A percentile compares a stretch with the other conserved stretches of the same genome.
These are phyloP conservation scores for Acropora tenuis DNA, from an alignment of 64 coral and sea anemone genomes.

Conservation along the genomic window DNA sequence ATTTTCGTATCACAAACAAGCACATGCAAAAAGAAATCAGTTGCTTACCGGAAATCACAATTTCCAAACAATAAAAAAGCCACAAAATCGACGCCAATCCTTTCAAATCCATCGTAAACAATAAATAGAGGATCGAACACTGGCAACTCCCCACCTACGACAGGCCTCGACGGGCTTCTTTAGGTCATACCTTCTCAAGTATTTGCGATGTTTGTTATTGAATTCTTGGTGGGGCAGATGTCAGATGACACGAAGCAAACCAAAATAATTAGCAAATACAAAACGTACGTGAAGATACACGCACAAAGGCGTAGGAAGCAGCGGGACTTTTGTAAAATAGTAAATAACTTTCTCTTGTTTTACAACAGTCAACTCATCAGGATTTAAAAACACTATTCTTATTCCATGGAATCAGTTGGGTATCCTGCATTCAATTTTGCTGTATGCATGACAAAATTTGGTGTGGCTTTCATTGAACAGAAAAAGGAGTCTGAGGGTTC, in stretches of 20 bases:
- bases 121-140: background rate
- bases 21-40: background rate
- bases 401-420: too few relatives aligned
- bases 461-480: too few relatives aligned
- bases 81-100: background rate
- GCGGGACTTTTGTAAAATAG: too few relatives aligned
- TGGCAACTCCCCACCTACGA: background rate
- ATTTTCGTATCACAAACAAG: background rate
- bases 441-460: too few relatives aligned
- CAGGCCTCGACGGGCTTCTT: background rate
- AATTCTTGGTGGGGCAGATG: conserved; percentile 4
- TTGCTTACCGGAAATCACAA: conserved; percentile 1
- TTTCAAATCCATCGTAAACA: conserved; percentile 11
- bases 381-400: too few relatives aligned
- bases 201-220: background rate
- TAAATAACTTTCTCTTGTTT: too few relatives aligned
- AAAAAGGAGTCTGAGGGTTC: too few relatives aligned
- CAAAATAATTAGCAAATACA: background rate
- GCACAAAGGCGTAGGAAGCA: too few relatives aligned
- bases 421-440: too few relatives aligned
- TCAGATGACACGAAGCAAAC: background rate
- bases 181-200: background rate
- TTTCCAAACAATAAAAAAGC: conserved; percentile 7
- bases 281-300: background rate
- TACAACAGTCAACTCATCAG: too few relatives aligned